These are phyloP conservation scores for Hypsopygia costalis DNA, from an alignment of 2,888 invertebrate genomes.

Conservation along the genomic window DNA sequence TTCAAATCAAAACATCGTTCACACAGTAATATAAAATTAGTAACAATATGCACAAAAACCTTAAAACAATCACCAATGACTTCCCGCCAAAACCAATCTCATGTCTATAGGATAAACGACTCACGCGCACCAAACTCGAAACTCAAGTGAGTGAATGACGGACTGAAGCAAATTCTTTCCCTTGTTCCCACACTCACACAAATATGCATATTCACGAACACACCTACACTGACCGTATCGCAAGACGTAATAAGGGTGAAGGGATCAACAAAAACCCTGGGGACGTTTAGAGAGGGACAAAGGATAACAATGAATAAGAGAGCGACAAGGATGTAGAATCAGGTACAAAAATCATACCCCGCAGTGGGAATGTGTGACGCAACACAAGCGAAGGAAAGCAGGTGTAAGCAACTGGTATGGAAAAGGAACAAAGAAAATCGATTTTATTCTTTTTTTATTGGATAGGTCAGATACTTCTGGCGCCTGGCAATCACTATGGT, in stretches of 20 bases:
- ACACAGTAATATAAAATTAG: constrained; percentile 20
- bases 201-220: constrained; percentile 32
- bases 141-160: constrained; percentile 43
- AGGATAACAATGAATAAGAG: constrained; percentile 24
- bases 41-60: constrained; percentile 24
- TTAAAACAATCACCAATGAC: constrained; percentile 14
- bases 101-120: constrained; percentile 36
- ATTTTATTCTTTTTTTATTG: constrained; percentile 46
- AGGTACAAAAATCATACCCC: constrained; percentile 66
- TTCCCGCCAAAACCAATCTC: constrained; percentile 63
- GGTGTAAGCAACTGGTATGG: constrained; percentile 61
- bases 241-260: constrained; percentile 64
- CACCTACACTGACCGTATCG: constrained; percentile 54
- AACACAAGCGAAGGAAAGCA: constrained; percentile 60
- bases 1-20: constrained; percentile 34
- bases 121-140: constrained; percentile 48
- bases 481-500: not conserved
- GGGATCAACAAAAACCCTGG: constrained; percentile 58
- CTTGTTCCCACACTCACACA: constrained; percentile 46
- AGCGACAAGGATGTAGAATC: constrained; percentile 49
- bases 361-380: constrained; percentile 61
- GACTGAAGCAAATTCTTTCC: constrained; percentile 33
- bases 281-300: constrained; percentile 57
- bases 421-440: constrained; percentile 59
- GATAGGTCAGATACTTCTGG: constrained; percentile 54